Base-by-base conservation (phyloP, 2,113 vertebrate genomes). In the Oreochromis tanganicae region DNA sequence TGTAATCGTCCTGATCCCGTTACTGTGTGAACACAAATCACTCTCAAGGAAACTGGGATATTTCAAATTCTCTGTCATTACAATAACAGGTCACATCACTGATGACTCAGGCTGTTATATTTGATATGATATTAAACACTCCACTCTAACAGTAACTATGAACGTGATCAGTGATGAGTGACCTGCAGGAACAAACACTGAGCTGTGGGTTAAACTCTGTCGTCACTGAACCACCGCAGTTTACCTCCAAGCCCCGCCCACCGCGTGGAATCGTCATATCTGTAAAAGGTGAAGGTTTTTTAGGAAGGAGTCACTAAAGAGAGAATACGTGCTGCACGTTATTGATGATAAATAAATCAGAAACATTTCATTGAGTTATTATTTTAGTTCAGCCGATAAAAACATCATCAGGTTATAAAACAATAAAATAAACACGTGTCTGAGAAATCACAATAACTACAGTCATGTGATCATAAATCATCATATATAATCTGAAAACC, bases 1-100 rank as follows among this genome's bases (percentile, higher is more conserved):
- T n/a, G 19, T 0, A 1, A 3, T n/a, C 17, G 4, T n/a, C 50
- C 50, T n/a, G 50, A n/a, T 52, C 50, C 50, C n/a, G 50, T 52
- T 52, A 52, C 50, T 10, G 50, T 52, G 17, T 52, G 50, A 52
- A n/a, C 17, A n/a, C 8, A 52, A 52, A 52, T 52, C 17, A 52
- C 50, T 9, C 50, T 52, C 2, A 2, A n/a, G 50, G 8, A 52
- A 52, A 52, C 8, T n/a, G 50, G 0, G 50, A 52, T 3, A 9
- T 19, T 50, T 50, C 16, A 50, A 8, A 50, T 50, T 50, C 48
- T 19, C 48, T 50, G 48, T 52, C 48, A 52, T 9, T 52, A 52
- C 48, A 52, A 52, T 19, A 52, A 52, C 48, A 52, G 50, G 0
- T 52, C 50, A 54, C 52, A 10, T 50, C 16, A 50, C 48, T 19